Percentiles rank a stretch among this genome's conserved stretches.
These are phyloP conservation scores for Chamaetylas fuelleborni DNA, from an alignment of 2,113 vertebrate genomes.

Conservation along the genomic window DNA sequence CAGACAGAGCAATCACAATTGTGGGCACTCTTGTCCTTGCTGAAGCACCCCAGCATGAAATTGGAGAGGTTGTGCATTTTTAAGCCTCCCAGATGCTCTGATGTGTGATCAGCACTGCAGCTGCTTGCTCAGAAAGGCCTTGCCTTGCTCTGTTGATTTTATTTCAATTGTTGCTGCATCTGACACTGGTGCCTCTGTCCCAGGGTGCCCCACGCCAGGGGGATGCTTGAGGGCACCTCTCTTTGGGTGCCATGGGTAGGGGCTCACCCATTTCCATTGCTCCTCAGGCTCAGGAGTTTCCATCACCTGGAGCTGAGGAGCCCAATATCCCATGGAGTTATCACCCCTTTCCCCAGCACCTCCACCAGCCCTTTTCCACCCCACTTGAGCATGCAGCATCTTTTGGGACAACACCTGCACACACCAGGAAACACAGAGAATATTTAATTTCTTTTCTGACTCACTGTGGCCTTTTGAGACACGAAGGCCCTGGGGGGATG, in stretches of 20 bases:
- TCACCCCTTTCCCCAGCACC: not conserved
- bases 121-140: not conserved
- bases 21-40: not conserved
- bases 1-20: not conserved
- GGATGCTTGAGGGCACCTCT: not conserved
- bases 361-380: not conserved
- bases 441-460: conserved; percentile 16
- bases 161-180: not conserved
- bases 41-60: not conserved
- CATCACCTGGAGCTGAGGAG: not conserved
- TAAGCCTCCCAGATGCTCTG: not conserved
- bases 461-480: not conserved
- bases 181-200: not conserved
- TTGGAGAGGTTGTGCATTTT: not conserved
- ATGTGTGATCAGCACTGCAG: not conserved
- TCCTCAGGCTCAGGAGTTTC: not conserved
- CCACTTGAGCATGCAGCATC: rapidly evolving
- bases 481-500: rapidly evolving
- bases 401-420: not conserved
- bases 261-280: not conserved
- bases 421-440: not conserved
- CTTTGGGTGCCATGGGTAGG: not conserved
- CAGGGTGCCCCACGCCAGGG: rapidly evolving
- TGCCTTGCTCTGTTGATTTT: not conserved
- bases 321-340: not conserved